Evolutionary conservation across 2,888 invertebrate genomes (phyloP), one percentile per base, ranked within the genome.

Genomic region (Cantharis rustica): DNA sequence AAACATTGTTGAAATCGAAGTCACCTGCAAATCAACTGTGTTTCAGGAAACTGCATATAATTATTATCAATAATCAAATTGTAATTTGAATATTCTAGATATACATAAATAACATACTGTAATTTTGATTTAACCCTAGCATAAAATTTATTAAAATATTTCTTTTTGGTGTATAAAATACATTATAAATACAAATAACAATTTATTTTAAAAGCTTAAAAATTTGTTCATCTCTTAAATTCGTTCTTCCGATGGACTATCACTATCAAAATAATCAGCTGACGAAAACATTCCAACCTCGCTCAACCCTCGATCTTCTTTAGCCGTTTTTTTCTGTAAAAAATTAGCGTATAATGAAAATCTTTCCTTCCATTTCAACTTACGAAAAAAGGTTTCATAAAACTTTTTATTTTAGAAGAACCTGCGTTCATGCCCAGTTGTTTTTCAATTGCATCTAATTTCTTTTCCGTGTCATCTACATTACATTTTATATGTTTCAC

Each of bases 391-490:
- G 93, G 93, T 82, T 90, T 91, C 0, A 93, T 84, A 10, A 93
- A 88, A 79, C 88, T 91, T 83, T 89, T 92, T 0, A 93, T 84
- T 71, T 80, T 79, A 81, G 90, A 91, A 80, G 78, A 77, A 73
- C 90, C 91, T 73, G 93, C 92, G 17, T 88, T 89, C 2, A 91
- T 86, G 79, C 91, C 91, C 79, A 92, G 90, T 76, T 92, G 91
- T 27, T 86, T 83, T 86, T 93, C 93, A 4, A 93, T 92, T 74
- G 89, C 89, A 79, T 91, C 91, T 23, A 93, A 88, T 80, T 90
- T 90, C 81, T 89, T 89, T 84, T 93, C 93, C 16, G 93, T 83
- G 4, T 83, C 80, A 75, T 86, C 84, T 13, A 91, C 81, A 83
- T 92, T 91, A 23, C 89, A 86, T 83, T 91, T 91, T 9, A 93